Conservation (phyloP, 2,888 invertebrate genomes). For the Chymomyza fuscimana region DNA sequence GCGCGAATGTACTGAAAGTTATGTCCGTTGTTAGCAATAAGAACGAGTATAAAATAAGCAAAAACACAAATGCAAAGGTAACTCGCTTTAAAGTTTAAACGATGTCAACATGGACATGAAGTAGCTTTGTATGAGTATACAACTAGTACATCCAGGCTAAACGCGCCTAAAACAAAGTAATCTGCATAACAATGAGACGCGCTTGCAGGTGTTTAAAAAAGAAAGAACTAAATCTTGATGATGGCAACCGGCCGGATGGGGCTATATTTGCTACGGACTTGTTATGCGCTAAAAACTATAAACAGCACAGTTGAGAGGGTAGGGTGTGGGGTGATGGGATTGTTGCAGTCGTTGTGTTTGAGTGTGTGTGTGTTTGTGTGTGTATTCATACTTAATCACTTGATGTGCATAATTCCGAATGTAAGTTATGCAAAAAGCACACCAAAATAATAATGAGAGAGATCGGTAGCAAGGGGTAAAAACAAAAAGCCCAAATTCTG, state of each 20-base stretch:
- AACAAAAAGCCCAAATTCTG: constrained; percentile 17
- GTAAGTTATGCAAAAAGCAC: constrained; percentile 3
- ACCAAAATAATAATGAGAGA: background rate
- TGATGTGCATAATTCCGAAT: constrained; percentile 3
- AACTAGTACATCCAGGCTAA: constrained; percentile 20
- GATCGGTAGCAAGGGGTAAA: background rate
- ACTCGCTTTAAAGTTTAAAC: background rate
- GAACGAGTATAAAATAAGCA: constrained; percentile 54
- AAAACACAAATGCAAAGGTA: constrained; percentile 14
- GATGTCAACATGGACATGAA: constrained; percentile 35
- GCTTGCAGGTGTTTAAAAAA: constrained; percentile 23
- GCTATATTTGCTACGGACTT: constrained; percentile 44
- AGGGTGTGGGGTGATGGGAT: constrained; percentile 20
- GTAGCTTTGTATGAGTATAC: constrained; percentile 40
- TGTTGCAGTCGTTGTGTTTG: constrained; percentile 10
- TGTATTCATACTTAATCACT: constrained; percentile 4
- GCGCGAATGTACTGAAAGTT: too few relatives aligned
- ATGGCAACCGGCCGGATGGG: background rate
- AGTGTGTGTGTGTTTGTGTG: background rate
- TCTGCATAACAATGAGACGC: constrained; percentile 64
- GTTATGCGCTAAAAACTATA: constrained; percentile 46
- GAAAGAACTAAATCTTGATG: background rate
- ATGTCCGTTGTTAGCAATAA: background rate
- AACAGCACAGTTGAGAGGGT: constrained; percentile 17
- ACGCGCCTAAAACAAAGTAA: constrained; percentile 31